These are phyloP conservation scores for Trididemnum clinides DNA, from an alignment of 23 tunicate species.

Conservation along the genomic window DNA sequence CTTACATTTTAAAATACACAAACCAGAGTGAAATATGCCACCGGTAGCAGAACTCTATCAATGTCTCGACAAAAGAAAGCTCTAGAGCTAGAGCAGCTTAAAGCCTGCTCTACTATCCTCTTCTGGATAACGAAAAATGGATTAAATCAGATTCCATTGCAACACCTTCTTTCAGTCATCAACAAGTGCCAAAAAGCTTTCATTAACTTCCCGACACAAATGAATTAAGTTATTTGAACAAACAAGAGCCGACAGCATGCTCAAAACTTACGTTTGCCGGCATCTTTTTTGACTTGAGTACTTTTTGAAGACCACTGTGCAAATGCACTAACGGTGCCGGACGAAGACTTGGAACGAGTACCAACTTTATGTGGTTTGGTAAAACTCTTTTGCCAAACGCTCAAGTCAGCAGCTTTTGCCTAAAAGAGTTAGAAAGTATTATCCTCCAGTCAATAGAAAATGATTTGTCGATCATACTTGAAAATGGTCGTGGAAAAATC, in stretches of 20 bases:
- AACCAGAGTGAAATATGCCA: too few relatives aligned
- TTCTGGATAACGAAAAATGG: too few relatives aligned
- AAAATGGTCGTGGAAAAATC: too few relatives aligned
- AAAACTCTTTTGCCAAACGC: constrained; percentile 15
- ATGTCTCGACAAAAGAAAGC: too few relatives aligned
- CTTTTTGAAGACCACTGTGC: not conserved
- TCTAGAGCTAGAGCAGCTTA: too few relatives aligned
- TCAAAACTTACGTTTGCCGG: not conserved
- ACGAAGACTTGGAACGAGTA: not conserved
- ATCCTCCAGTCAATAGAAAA: not conserved
- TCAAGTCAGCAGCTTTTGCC: not conserved
- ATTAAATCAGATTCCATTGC: too few relatives aligned
- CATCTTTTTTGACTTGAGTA: not conserved
- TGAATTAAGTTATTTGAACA: not conserved
- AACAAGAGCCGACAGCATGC: not conserved
- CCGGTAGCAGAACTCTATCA: too few relatives aligned
- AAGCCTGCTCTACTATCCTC: too few relatives aligned
- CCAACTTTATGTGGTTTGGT: not conserved
- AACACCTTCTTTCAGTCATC: too few relatives aligned
- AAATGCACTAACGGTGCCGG: not conserved
- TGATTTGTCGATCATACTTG: too few relatives aligned
- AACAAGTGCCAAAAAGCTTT: not conserved
- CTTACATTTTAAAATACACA: too few relatives aligned
- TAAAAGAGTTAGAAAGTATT: not conserved
- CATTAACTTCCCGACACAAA: not conserved